phyloP scores from a whole-genome alignment of 2,113 vertebrate species.

The Nematolebias whitei region DNA sequence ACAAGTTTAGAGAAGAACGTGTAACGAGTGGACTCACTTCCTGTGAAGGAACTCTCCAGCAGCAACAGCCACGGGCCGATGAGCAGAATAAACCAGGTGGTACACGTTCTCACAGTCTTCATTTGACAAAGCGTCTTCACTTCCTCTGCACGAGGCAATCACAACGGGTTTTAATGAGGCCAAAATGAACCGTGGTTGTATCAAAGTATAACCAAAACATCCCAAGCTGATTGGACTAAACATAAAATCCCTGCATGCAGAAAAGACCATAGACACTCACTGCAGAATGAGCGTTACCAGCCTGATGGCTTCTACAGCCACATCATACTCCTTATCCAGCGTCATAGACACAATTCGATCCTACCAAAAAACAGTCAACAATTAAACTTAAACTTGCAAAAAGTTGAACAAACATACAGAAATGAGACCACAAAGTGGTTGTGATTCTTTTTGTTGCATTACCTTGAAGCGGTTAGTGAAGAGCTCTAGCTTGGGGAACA shows the following conservation, averaged over 20 bases:
- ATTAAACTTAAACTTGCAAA: neutral
- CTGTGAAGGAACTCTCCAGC: slow-evolving; percentile 98
- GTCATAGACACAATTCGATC: slow-evolving; percentile 99
- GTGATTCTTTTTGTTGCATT: slow-evolving; percentile 6
- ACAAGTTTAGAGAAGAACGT: no score
- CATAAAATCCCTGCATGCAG: neutral
- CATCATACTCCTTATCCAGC: slow-evolving; percentile 98
- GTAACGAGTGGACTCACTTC: slow-evolving; percentile 84
- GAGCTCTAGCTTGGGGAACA: slow-evolving; percentile 96
- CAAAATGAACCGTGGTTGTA: neutral
- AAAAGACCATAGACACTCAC: slow-evolving; percentile 81
- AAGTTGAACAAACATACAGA: neutral
- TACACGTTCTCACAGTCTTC: slow-evolving; percentile 99
- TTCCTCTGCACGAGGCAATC: slow-evolving; percentile 85
- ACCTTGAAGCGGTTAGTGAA: slow-evolving; percentile 99
- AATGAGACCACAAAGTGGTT: neutral
- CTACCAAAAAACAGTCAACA: slow-evolving; percentile 71
- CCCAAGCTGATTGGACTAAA: neutral
- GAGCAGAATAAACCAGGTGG: slow-evolving; percentile 97
- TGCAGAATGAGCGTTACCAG: slow-evolving; percentile 97
- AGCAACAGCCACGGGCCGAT: slow-evolving; percentile 95
- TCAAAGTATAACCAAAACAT: no score
- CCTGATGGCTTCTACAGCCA: slow-evolving; percentile 97
- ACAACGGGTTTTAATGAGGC: neutral
- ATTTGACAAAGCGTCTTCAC: slow-evolving; percentile 97